Evolutionary conservation across 1,140 invertebrate species (phyloP), one percentile per base, ranked within the genome.

Genomic region (Psilanteris sp.): DNA sequence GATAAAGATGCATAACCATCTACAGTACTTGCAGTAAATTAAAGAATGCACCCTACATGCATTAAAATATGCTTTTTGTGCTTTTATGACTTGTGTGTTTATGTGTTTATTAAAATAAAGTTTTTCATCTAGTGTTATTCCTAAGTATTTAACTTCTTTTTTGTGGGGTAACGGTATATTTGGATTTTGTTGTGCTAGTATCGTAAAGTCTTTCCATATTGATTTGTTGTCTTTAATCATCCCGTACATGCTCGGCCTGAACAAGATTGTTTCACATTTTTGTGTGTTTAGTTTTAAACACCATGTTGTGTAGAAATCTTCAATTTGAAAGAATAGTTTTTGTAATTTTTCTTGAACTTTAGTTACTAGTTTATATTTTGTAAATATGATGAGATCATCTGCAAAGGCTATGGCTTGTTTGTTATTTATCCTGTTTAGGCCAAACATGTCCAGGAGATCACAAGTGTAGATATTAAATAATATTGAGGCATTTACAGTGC

Each of bases 391-490:
- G 2, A 39, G 9, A 39, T 39, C 36, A 8, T 39, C 36, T 11
- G 36, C 36, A 24, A 11, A 39, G 2, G 36, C 36, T 0, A 39
- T 24, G 1, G 36, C 36, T 39, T 24, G 4, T 13, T 22, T 2
- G 1, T 4, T 11, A 11, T 1, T 13, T 5, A 9, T 4, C 11
- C 7, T 0, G 5, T 39, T 39, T 13, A 22, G 7, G 0, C 11
- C 1, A 6, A 22, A 22, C 36, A 6, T 11, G 2, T 24, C 24
- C 6, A 22, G 6, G 1, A 24, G 9, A 5, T 24, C 16, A 9
- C n/a, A 11, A 5, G 18, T 24, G 9, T 24, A 39, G 7, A 39
- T 20, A 16, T 39, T 39, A 39, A 39, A 39, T 3, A 39, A 6
- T 11, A 39, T 16, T 39, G n/a, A 9, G 1, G 9, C 36, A 10